Conservation (phyloP, 2,113 vertebrate genomes). For the Gracilinanus agilis region DNA sequence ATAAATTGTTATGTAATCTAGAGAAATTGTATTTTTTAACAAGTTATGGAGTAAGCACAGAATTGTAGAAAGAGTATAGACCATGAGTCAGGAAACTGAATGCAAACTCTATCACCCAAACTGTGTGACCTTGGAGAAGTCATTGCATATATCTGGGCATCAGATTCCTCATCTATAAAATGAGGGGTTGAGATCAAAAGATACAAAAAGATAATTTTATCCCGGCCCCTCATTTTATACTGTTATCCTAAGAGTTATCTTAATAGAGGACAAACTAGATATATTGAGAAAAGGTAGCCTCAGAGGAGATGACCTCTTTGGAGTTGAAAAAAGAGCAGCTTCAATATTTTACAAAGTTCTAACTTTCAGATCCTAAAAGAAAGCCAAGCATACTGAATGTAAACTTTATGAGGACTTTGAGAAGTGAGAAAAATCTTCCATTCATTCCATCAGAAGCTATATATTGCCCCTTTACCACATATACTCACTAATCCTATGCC, state of each 20-base stretch:
- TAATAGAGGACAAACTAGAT: background rate
- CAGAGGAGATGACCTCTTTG: background rate
- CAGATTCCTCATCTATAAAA: background rate
- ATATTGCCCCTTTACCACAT: no score
- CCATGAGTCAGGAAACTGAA: background rate
- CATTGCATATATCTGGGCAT: background rate
- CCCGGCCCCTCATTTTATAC: no score
- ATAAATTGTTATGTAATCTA: constrained; percentile 31
- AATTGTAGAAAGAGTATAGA: background rate
- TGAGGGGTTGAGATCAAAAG: background rate
- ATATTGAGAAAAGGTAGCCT: background rate
- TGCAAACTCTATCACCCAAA: background rate
- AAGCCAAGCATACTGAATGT: no score
- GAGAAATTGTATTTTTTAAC: constrained; percentile 59
- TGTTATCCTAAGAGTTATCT: background rate
- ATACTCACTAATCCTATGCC: no score
- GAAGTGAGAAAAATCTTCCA: no score
- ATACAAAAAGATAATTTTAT: no score
- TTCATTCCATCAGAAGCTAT: no score
- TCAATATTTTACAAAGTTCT: background rate
- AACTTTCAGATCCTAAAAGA: background rate
- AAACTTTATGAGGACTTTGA: no score
- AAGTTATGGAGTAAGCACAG: constrained; percentile 22
- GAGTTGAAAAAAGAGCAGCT: background rate
- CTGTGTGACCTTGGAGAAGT: background rate